These are phyloP conservation scores for Sussaba pulchella DNA, from an alignment of 2,888 invertebrate species.

Conservation along the genomic window DNA sequence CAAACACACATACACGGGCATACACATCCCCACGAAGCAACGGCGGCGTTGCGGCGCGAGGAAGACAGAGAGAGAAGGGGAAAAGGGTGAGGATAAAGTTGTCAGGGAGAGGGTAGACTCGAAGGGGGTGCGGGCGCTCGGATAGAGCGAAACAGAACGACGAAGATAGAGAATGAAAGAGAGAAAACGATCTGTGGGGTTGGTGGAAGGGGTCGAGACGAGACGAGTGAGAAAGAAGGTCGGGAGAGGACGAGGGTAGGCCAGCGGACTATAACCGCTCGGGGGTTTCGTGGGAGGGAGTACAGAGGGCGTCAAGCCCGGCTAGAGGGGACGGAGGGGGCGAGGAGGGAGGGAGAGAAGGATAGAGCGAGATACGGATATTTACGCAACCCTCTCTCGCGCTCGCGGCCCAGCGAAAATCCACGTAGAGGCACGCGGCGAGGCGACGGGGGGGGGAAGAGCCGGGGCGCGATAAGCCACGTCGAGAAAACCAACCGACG, in stretches of 20 bases:
- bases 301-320: slow-evolving; percentile 45
- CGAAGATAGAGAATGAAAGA: slow-evolving; percentile 24
- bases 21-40: background rate
- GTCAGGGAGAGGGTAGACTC: slow-evolving; percentile 50
- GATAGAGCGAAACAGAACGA: slow-evolving; percentile 54
- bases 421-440: slow-evolving; percentile 66
- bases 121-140: slow-evolving; percentile 56
- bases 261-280: slow-evolving; percentile 41
- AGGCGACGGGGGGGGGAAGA: background rate
- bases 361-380: slow-evolving; percentile 63
- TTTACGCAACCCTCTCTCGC: slow-evolving; percentile 83
- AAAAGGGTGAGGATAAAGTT: slow-evolving; percentile 52
- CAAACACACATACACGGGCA: slow-evolving; percentile 30
- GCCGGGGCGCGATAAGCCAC: slow-evolving; percentile 63
- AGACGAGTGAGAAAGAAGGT: slow-evolving; percentile 16
- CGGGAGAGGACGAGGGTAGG: slow-evolving; percentile 60
- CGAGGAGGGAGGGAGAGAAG: slow-evolving; percentile 63
- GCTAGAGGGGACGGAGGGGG: slow-evolving; percentile 37
- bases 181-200: slow-evolving; percentile 50
- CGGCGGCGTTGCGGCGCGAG: slow-evolving; percentile 47
- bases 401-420: slow-evolving; percentile 63
- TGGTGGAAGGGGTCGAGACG: slow-evolving; percentile 42
- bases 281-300: slow-evolving; percentile 54
- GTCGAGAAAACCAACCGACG: slow-evolving; percentile 68
- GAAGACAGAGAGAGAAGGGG: slow-evolving; percentile 17